Base-by-base conservation (phyloP, 2,113 vertebrate species). In the Crotophaga sulcirostris region DNA sequence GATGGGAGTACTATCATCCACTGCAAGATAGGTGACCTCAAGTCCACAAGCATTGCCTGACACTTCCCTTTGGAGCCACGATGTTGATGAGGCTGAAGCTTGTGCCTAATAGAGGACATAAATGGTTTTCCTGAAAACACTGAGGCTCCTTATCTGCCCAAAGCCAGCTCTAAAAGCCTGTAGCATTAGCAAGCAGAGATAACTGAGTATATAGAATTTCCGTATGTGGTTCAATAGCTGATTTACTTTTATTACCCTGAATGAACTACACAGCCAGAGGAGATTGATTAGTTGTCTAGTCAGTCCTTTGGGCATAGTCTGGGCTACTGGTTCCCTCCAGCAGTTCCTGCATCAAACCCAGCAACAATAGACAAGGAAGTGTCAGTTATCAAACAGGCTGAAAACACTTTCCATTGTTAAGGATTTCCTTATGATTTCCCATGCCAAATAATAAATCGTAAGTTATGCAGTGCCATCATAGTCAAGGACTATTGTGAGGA, bases 351-450 rank as follows among this genome's bases (percentile, higher is more conserved):
- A 77, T 89, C 89, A 94, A 84, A 79, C 68, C 20, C 82, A 73
- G 29, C 67, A 94, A 97, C 93, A 96, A 96, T 92, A 96, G 96
- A 95, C 90, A 80, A 96, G 95, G 95, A 96, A 96, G 82, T 94
- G 93, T 96, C 94, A 96, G 82, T 93, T 96, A 93, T 95, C 94
- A 93, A 86, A 88, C 0, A 1, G 63, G 24, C 73, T 92, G 51
- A 88, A 94, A 96, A 94, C 75, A 93, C 92, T 95, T 96, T 96
- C 74, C 72, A 97, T 94, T 95, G 90, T 88, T 90, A 97, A 96
- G 94, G 90, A 96, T 97, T 96, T 97, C 94, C 94, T 93, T 94
- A 96, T 94, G 72, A 93, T 97, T 97, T 97, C 95, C 93, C 82
- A 84, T 93, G 87, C 94, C 94, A 90, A 95, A 96, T 85, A 94